phyloP scores from a whole-genome alignment of 2,113 vertebrate species.

The Psittacula cyanocephala region DNA sequence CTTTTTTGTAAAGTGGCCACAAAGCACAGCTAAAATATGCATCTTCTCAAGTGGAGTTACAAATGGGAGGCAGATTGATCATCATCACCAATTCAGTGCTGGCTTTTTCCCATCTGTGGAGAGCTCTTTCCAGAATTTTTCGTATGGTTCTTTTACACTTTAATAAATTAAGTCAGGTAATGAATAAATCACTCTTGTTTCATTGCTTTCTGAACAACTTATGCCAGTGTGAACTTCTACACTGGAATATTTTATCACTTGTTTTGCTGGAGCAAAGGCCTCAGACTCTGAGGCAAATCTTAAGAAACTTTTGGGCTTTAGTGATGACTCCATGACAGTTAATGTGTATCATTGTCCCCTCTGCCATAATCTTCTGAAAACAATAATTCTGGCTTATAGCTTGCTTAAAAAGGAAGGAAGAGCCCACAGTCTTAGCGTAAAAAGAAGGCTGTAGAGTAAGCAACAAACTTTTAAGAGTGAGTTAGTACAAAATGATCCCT shows the following conservation, averaged over 20 bases:
- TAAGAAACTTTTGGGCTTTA: not conserved
- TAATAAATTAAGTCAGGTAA: constrained; percentile 35
- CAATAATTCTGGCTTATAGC: not conserved
- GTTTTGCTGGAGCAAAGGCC: not conserved
- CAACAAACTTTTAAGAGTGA: not conserved
- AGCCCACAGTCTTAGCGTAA: not conserved
- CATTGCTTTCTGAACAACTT: not conserved
- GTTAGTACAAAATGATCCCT: not conserved
- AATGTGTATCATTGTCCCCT: not conserved
- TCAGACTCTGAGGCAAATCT: not conserved
- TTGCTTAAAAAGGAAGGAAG: not conserved
- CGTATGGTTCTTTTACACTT: not conserved
- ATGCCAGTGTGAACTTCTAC: not conserved
- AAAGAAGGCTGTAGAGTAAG: not conserved
- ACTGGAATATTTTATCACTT: not conserved
- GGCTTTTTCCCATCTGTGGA: constrained; percentile 4
- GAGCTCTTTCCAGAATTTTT: constrained; percentile 17
- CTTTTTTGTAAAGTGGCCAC: not conserved
- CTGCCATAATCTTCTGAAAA: not conserved
- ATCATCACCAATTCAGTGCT: constrained; percentile 6
- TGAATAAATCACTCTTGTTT: constrained; percentile 8
- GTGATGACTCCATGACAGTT: not conserved
- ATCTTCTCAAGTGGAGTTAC: not conserved
- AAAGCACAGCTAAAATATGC: constrained; percentile 21
- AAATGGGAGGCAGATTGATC: constrained; percentile 22